Percentiles rank a stretch among this genome's conserved stretches.
These are phyloP conservation scores for Apamea epomidion DNA, from an alignment of 2,888 invertebrate genomes.

Conservation along the genomic window DNA sequence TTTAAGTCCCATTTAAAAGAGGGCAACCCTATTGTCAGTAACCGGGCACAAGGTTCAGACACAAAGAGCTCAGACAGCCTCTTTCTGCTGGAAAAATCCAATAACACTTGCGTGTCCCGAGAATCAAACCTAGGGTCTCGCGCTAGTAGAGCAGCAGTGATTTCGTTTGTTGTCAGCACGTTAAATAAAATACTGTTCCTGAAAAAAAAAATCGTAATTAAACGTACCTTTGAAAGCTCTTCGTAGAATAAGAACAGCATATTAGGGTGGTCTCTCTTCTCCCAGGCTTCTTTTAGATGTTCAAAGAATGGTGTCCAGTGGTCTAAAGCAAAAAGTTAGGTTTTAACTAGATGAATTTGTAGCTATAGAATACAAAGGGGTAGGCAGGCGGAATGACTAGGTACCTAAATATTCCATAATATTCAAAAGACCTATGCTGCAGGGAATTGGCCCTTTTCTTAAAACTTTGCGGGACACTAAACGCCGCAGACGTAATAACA, in stretches of 20 bases:
- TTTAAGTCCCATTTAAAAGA: not conserved
- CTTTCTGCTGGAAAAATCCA: not conserved
- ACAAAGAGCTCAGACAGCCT: too few species aligned
- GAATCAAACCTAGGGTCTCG: not conserved
- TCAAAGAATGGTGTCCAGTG: conserved; percentile 95
- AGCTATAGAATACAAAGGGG: not conserved
- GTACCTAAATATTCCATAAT: not conserved
- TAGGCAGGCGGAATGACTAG: not conserved
- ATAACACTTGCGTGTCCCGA: not conserved
- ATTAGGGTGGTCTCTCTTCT: conserved; percentile 91
- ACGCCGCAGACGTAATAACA: too few species aligned
- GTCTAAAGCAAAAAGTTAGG: conserved; percentile 82
- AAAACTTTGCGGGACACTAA: too few species aligned
- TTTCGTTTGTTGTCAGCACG: not conserved
- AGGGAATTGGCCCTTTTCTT: too few species aligned
- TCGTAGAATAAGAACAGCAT: conserved; percentile 95
- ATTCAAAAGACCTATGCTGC: not conserved
- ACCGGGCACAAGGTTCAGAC: not conserved
- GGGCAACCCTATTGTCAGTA: not conserved
- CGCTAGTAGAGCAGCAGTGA: not conserved
- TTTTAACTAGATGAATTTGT: not conserved
- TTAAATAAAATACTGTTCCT: too few species aligned
- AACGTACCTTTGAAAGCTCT: conserved; percentile 92
- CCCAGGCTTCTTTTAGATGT: conserved; percentile 95
- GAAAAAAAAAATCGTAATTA: not conserved